A percentile compares a stretch with the other conserved stretches of the same genome.
These are phyloP conservation scores for Napeogenes sylphis DNA, from an alignment of 2,888 invertebrate species.

Conservation along the genomic window DNA sequence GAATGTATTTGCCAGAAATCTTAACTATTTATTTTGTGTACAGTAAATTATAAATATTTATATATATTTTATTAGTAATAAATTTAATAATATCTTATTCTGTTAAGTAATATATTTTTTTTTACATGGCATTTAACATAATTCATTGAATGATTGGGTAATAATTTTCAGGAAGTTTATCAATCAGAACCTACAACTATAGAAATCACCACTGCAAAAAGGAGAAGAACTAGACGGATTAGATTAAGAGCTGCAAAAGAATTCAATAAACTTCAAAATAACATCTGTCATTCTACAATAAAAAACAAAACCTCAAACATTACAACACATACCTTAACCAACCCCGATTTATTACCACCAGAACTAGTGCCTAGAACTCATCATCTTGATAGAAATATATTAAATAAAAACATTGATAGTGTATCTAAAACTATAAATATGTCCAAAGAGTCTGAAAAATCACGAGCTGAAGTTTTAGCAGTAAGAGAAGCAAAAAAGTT, in stretches of 20 bases:
- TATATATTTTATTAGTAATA: too few species aligned
- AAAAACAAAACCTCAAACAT: neutral
- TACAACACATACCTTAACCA: neutral
- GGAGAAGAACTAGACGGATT: conserved; percentile 51
- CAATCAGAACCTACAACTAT: conserved; percentile 14
- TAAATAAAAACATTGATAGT: conserved; percentile 12
- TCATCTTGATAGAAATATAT: neutral
- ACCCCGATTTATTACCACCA: neutral
- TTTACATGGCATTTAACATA: too few species aligned
- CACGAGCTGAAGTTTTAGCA: conserved; percentile 58
- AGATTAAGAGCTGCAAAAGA: conserved; percentile 41
- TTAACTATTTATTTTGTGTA: too few species aligned
- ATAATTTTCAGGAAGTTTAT: neutral
- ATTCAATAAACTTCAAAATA: conserved; percentile 15
- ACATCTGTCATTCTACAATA: conserved; percentile 8
- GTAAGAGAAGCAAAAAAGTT: conserved; percentile 67
- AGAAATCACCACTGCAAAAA: conserved; percentile 40
- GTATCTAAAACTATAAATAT: conserved; percentile 37
- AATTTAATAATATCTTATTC: too few species aligned
- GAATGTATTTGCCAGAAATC: too few species aligned
- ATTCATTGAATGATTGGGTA: too few species aligned
- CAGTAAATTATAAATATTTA: too few species aligned
- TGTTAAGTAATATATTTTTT: too few species aligned
- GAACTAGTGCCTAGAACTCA: neutral
- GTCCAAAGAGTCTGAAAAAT: conserved; percentile 46